Conservation (phyloP, 2,888 invertebrate genomes). For the Thera obeliscata region DNA sequence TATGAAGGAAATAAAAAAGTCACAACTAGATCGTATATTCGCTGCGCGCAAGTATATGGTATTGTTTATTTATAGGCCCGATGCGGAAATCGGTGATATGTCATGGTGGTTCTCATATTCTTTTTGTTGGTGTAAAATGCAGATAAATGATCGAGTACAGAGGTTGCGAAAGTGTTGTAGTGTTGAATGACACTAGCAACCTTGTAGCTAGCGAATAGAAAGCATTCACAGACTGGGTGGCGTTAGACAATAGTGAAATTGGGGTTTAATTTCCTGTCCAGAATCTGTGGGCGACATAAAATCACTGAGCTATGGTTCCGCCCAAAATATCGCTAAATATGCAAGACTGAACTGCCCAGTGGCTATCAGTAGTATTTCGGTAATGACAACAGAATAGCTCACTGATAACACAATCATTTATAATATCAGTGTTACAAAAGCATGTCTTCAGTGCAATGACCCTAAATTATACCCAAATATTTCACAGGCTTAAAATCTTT, state of each 20-base stretch:
- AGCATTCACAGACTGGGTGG: slow-evolving; percentile 68
- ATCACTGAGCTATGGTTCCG: slow-evolving; percentile 7
- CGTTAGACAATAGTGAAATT: slow-evolving; percentile 71
- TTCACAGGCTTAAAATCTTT: slow-evolving; percentile 1
- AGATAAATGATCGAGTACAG: slow-evolving; percentile 69
- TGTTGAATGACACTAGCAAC: slow-evolving; percentile 76
- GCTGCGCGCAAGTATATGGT: slow-evolving; percentile 67
- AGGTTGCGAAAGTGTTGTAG: slow-evolving; percentile 76
- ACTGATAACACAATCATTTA: slow-evolving; percentile 27
- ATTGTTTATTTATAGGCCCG: slow-evolving; percentile 78
- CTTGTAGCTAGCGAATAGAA: slow-evolving; percentile 76
- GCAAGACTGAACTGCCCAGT: neutral
- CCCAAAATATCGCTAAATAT: slow-evolving; percentile 17
- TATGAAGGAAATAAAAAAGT: slow-evolving; percentile 64
- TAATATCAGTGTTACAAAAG: slow-evolving; percentile 24
- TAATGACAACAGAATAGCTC: slow-evolving; percentile 24
- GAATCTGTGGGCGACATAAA: slow-evolving; percentile 6
- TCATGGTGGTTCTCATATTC: slow-evolving; percentile 72
- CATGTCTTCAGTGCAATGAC: slow-evolving; percentile 26
- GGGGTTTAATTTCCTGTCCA: slow-evolving; percentile 61
- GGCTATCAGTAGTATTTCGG: slow-evolving; percentile 17
- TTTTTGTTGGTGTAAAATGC: slow-evolving; percentile 69
- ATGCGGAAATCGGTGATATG: slow-evolving; percentile 78
- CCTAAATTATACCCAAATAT: slow-evolving; percentile 1
- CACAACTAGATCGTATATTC: slow-evolving; percentile 62